Conservation (phyloP, 1,140 invertebrate species). For the Cherax destructor region DNA sequence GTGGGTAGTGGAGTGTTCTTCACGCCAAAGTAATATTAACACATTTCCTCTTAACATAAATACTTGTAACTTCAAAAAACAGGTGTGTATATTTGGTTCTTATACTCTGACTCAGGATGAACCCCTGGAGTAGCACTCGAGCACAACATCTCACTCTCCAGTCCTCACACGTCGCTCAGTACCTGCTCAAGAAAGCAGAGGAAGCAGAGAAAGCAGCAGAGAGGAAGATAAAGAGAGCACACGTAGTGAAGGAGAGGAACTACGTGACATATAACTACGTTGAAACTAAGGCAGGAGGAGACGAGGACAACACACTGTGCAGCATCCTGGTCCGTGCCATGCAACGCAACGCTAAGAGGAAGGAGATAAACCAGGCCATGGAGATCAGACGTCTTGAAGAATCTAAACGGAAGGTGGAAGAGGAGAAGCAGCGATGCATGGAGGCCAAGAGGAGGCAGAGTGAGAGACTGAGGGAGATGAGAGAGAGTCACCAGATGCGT, state of each 20-base stretch:
- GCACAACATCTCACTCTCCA: not conserved
- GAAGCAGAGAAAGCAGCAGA: not conserved
- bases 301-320: constrained; percentile 34
- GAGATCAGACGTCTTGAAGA: constrained; percentile 36
- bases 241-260: constrained; percentile 41
- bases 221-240: not conserved
- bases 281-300: not conserved
- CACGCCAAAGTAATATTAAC: too few species aligned
- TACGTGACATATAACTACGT: constrained; percentile 56
- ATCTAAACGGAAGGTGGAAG: constrained; percentile 44
- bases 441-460: constrained; percentile 34
- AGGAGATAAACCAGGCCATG: constrained; percentile 45
- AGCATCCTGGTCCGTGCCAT: constrained; percentile 55
- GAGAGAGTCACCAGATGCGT: constrained; percentile 27
- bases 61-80: too few species aligned
- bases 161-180: constrained; percentile 12
- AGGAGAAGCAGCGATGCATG: constrained; percentile 45
- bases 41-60: too few species aligned
- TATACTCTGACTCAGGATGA: not conserved
- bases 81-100: too few species aligned
- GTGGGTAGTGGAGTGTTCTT: too few species aligned
- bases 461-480: constrained; percentile 35
- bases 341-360: constrained; percentile 30
- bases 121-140: not conserved
- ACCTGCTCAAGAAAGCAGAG: constrained; percentile 1